Conservation (phyloP, 2,113 vertebrate genomes). For the Rissa tridactyla region DNA sequence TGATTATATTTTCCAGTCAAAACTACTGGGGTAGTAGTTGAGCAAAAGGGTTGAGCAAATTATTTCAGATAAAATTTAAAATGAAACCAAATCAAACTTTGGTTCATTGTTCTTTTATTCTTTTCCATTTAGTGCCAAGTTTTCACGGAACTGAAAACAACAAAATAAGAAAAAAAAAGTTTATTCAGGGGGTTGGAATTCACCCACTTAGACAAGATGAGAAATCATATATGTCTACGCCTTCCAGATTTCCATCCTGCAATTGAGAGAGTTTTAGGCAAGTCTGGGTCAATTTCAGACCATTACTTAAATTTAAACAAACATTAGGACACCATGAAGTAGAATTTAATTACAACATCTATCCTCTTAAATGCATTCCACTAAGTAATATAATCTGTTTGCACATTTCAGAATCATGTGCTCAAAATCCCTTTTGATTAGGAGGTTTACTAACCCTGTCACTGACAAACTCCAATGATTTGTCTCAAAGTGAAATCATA, state of each 20-base stretch:
- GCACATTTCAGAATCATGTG: neutral
- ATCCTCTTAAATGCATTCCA: neutral
- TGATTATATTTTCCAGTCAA: neutral
- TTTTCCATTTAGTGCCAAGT: neutral
- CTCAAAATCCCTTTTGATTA: neutral
- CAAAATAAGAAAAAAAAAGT: neutral
- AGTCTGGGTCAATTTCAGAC: neutral
- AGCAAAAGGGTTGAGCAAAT: neutral
- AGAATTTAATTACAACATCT: neutral
- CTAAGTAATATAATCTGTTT: neutral
- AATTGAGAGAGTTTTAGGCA: neutral
- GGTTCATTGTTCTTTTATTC: neutral
- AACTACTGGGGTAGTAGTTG: neutral
- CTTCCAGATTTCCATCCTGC: neutral
- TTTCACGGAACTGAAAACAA: neutral
- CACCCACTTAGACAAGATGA: neutral
- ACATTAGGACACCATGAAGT: neutral
- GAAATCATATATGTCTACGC: neutral
- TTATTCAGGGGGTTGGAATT: neutral
- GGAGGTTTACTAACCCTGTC: neutral
- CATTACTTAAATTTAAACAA: neutral
- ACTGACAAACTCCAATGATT: neutral
- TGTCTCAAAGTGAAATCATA: neutral
- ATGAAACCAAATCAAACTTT: neutral
- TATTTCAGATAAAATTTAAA: neutral